phyloP scores from a whole-genome alignment of 2,797 vertebrate species.

The Galago senegalensis region DNA sequence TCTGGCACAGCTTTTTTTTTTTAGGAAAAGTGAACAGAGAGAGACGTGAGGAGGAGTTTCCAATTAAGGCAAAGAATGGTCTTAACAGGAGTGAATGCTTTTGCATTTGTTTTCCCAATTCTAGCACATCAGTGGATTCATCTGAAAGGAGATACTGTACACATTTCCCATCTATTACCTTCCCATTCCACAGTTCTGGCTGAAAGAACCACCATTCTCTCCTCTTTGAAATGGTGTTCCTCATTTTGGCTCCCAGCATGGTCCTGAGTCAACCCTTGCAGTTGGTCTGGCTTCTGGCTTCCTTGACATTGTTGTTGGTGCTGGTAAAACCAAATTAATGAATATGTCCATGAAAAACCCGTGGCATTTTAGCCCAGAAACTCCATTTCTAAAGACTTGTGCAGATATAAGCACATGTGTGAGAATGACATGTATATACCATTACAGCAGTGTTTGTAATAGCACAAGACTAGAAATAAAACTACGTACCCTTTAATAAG shows the following conservation, averaged over 20 bases:
- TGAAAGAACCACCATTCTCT: background rate
- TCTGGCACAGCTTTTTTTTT: slow-evolving; percentile 17
- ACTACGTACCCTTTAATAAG: background rate
- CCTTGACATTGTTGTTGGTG: background rate
- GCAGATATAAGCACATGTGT: background rate
- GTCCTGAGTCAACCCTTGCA: background rate
- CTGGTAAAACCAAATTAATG: background rate
- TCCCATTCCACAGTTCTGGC: background rate
- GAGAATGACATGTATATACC: background rate
- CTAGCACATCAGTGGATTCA: background rate
- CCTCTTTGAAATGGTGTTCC: background rate
- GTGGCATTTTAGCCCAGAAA: background rate
- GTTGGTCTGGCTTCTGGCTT: background rate
- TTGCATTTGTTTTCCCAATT: background rate
- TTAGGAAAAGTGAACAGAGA: background rate
- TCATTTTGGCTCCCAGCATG: background rate
- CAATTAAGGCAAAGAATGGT: slow-evolving; percentile 44
- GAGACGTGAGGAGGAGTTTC: background rate
- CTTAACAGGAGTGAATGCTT: background rate
- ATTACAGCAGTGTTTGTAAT: background rate
- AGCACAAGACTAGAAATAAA: slow-evolving; percentile 7
- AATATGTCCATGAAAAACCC: background rate
- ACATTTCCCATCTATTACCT: background rate
- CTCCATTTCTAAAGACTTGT: background rate
- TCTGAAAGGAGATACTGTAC: background rate